These are phyloP conservation scores for Bellardia pandia DNA, from an alignment of 2,888 invertebrate genomes.

Conservation along the genomic window DNA sequence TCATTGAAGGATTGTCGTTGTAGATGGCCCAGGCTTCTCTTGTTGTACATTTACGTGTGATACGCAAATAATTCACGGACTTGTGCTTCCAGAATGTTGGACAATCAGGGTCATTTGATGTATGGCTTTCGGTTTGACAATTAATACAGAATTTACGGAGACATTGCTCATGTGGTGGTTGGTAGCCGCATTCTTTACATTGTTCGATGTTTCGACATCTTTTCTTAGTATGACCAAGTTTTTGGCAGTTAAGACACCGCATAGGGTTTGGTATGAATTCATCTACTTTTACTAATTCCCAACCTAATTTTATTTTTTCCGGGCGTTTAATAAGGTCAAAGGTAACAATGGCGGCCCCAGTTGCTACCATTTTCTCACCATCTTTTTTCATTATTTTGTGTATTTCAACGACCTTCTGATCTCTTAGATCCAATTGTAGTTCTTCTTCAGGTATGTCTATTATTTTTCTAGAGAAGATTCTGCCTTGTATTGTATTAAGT, in stretches of 20 bases:
- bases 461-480: too few relatives aligned
- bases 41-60: neutral
- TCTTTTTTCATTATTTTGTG: slow-evolving; percentile 7
- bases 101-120: neutral
- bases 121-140: neutral
- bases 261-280: neutral
- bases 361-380: neutral
- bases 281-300: neutral
- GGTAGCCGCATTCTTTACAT: neutral
- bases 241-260: neutral
- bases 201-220: neutral
- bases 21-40: slow-evolving; percentile 1
- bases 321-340: neutral
- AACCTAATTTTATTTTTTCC: neutral
- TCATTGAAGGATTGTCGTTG: neutral
- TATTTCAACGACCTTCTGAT: neutral
- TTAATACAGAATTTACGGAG: neutral
- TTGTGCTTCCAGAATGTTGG: slow-evolving; percentile 8
- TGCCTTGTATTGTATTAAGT: too few relatives aligned
- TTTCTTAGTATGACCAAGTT: neutral
- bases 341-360: neutral
- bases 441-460: slow-evolving; percentile 3
- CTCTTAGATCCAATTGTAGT: neutral
- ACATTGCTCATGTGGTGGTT: neutral
- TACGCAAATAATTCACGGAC: neutral